A percentile compares a stretch with the other conserved stretches of the same genome.
These are phyloP conservation scores for Mionectes macconnelli DNA, from an alignment of 2,113 vertebrate genomes.

Conservation along the genomic window DNA sequence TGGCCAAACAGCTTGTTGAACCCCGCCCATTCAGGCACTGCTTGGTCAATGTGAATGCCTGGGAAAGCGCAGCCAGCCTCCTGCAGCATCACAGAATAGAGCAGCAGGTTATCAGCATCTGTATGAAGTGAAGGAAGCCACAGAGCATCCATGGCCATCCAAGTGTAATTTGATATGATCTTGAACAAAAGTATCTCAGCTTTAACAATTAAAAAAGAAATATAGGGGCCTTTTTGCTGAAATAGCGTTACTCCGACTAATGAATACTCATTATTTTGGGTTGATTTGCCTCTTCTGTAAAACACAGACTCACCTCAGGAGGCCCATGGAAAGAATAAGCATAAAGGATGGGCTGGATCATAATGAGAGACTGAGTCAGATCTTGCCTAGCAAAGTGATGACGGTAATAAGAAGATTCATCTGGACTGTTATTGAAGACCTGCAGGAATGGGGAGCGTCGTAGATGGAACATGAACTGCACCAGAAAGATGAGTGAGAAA, in stretches of 20 bases:
- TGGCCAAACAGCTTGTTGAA: not conserved
- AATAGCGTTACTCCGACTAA: not conserved
- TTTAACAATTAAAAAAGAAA: not conserved
- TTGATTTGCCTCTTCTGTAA: not conserved
- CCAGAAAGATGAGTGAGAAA: not conserved
- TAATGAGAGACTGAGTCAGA: slow-evolving; percentile 96
- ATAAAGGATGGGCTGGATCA: slow-evolving; percentile 97
- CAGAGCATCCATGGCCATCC: not conserved
- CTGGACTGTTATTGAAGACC: slow-evolving; percentile 97
- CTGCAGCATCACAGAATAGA: not conserved
- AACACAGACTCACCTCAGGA: slow-evolving; percentile 84
- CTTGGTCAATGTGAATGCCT: not conserved
- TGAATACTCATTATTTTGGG: not conserved
- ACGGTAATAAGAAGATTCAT: slow-evolving; percentile 94
- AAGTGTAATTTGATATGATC: not conserved
- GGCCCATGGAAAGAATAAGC: slow-evolving; percentile 96
- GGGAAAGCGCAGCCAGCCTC: fast-evolving
- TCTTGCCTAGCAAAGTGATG: slow-evolving; percentile 96
- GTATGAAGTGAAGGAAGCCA: fast-evolving
- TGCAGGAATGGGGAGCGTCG: slow-evolving; percentile 95
- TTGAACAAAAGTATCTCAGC: not conserved
- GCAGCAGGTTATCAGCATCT: not conserved
- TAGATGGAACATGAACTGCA: slow-evolving; percentile 97
- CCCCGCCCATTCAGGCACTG: fast-evolving
- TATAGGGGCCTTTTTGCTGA: not conserved